Evolutionary conservation across 1,140 invertebrate genomes (phyloP), one percentile per base, ranked within the genome.

Genomic region (Druon quercuslanigerum): DNA sequence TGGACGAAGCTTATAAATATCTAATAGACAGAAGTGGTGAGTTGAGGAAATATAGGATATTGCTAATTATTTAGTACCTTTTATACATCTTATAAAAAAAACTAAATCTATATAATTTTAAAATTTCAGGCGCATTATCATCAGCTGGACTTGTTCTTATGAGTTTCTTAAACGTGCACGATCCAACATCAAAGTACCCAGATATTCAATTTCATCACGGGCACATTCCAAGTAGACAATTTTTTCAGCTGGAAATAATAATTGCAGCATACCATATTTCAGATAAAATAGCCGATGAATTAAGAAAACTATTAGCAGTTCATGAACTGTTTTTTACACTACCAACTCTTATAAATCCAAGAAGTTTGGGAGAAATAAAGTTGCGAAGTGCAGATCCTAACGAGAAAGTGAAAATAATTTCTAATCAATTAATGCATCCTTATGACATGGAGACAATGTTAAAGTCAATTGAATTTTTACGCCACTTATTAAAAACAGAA

Each of bases 321-420:
- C 51, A 70, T 0, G 89, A 92, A 52, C 51, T 86, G 8, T 81
- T 92, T 16, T n/a, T 86, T 0, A 40, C 87, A 1, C 50, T 82
- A 8, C 83, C 91, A 0, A 92, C 40, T 46, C 40, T 11, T 46
- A 1, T 11, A 46, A 9, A 7, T 46, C 40, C 40, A 5, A 46
- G 11, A 78, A 94, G 93, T 52, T 78, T 74, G 3, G 94, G 94
- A 0, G 81, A 85, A 46, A 82, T 96, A 3, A 86, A 84, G 17
- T 83, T 96, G 9, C 83, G 87, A 13, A 93, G 92, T 11, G 83
- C 82, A 0, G 90, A 96, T 88, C 95, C 95, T 2, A 88, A 91
- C 0, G 92, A 94, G 92, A n/a, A 93, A 93, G 25, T 33, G 25
- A 33, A 33, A 33, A 33, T 33, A 33, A 33, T 33, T 33, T 33